Evolutionary conservation across 1,140 invertebrate genomes (phyloP).

Genomic region (Uloborus diversus): DNA sequence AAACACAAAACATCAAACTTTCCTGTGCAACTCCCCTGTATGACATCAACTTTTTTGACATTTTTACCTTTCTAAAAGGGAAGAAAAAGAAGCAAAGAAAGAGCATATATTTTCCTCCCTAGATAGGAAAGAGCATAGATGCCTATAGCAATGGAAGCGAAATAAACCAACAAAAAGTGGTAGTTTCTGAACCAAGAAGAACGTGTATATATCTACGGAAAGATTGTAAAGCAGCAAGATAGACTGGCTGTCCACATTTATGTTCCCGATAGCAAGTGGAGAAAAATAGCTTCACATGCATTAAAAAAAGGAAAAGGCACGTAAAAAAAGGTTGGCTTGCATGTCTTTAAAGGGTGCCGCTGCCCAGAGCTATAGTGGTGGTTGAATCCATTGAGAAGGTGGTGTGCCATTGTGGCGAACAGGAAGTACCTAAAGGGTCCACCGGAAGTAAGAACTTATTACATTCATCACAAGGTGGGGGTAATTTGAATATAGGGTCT

Average conservation of each 20-base stretch:
- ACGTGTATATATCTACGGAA: neutral
- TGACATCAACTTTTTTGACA: conserved; percentile 45
- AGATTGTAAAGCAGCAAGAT: conserved; percentile 27
- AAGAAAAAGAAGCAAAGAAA: too few relatives aligned
- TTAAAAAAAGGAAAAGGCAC: conserved; percentile 25
- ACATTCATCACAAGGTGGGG: conserved; percentile 47
- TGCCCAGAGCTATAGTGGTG: conserved; percentile 41
- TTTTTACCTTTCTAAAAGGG: too few relatives aligned
- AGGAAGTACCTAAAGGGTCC: conserved; percentile 54
- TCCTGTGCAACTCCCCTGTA: conserved; percentile 12
- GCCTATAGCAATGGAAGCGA: conserved; percentile 41
- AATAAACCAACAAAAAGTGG: conserved; percentile 17
- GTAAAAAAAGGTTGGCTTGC: conserved; percentile 23
- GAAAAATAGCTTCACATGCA: conserved; percentile 49
- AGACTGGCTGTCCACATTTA: conserved; percentile 39
- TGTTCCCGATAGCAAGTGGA: conserved; percentile 18
- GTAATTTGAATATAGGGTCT: conserved; percentile 55
- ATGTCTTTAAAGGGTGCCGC: conserved; percentile 33
- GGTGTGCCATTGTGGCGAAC: conserved; percentile 29
- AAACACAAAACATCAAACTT: conserved; percentile 50
- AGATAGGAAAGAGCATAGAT: conserved; percentile 22
- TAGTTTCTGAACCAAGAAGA: neutral
- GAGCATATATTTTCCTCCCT: conserved; percentile 24
- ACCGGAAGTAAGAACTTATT: conserved; percentile 50
- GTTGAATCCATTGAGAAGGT: neutral